Evolutionary conservation across 2,113 vertebrate species (phyloP).

Genomic region (Bagarius yarrelli): DNA sequence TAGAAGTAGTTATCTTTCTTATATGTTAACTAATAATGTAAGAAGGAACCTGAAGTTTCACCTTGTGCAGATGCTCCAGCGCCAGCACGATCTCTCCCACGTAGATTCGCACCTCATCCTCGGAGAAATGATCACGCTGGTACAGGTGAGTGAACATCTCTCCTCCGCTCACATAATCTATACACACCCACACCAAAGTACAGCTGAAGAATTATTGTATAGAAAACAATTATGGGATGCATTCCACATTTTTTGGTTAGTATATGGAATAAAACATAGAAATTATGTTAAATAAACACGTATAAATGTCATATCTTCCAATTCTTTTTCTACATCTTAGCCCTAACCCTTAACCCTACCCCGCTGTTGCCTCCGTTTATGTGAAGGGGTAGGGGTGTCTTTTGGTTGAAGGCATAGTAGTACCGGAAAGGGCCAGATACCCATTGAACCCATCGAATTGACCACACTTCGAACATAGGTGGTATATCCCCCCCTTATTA

Average conservation of each 20-base stretch:
- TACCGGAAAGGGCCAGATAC: too few species aligned
- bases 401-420: too few species aligned
- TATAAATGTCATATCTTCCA: too few species aligned
- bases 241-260: neutral
- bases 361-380: too few species aligned
- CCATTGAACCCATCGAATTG: too few species aligned
- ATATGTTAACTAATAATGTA: neutral
- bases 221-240: neutral
- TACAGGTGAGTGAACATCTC: conserved; percentile 93
- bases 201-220: too few species aligned
- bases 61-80: conserved; percentile 89
- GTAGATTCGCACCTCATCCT: conserved; percentile 85
- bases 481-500: too few species aligned
- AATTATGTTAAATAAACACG: neutral
- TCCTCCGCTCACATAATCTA: conserved; percentile 89
- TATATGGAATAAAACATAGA: neutral
- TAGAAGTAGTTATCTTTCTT: neutral
- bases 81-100: conserved; percentile 86
- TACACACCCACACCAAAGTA: conserved; percentile 29
- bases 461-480: too few species aligned
- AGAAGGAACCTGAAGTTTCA: conserved; percentile 52
- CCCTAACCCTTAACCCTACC: too few species aligned
- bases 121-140: conserved; percentile 86
- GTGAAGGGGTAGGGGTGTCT: too few species aligned
- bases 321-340: too few species aligned